Evolutionary conservation across 2,113 vertebrate species (phyloP).

Genomic region (Chauna torquata): DNA sequence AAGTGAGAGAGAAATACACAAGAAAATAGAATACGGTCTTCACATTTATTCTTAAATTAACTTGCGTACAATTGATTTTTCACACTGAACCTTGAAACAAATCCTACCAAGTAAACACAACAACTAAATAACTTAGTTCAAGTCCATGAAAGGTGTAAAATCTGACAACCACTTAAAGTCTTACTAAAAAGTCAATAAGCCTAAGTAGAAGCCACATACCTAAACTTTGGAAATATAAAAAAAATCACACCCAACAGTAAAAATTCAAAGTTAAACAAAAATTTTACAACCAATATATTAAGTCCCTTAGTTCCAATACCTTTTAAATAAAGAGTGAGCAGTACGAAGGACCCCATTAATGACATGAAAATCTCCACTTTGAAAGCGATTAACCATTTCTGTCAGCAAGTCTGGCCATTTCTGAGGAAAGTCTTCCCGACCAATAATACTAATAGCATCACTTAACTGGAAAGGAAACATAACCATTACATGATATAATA

Average conservation of each 20-base stretch:
- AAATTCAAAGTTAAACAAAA: not conserved
- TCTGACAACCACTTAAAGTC: not conserved
- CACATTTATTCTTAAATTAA: not conserved
- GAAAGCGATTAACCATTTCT: constrained; percentile 97
- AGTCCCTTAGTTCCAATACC: constrained; percentile 67
- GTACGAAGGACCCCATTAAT: constrained; percentile 97
- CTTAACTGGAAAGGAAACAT: constrained; percentile 82
- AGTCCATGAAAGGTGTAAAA: not conserved
- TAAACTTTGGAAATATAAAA: not conserved
- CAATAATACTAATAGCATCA: constrained; percentile 97
- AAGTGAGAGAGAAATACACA: not conserved
- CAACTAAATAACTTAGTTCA: not conserved
- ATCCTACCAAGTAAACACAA: not conserved
- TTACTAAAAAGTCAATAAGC: not conserved
- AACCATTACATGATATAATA: not conserved
- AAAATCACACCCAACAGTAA: not conserved
- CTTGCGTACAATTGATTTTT: not conserved
- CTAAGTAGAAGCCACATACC: not conserved
- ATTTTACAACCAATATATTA: rapidly evolving
- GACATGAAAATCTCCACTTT: constrained; percentile 96
- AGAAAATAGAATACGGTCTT: not conserved
- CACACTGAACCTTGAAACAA: not conserved
- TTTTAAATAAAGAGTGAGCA: constrained; percentile 96
- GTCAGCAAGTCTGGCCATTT: constrained; percentile 97
- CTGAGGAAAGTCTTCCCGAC: constrained; percentile 96